These are phyloP conservation scores for Macroteleia sp. DNA, from an alignment of 2,888 invertebrate genomes.

Conservation along the genomic window DNA sequence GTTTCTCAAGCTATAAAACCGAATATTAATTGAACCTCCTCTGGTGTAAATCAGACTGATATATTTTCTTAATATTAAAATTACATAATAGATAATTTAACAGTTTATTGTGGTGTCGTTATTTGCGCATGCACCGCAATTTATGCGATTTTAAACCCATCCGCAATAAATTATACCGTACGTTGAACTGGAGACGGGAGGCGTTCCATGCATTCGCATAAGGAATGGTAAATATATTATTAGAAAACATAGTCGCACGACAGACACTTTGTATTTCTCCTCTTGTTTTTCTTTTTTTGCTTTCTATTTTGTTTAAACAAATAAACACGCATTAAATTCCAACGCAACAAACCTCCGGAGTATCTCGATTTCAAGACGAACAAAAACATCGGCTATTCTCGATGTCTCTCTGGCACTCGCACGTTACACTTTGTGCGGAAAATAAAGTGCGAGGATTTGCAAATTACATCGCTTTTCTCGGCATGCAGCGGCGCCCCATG, in stretches of 20 bases:
- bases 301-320: not conserved
- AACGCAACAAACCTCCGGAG: not conserved
- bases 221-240: slow-evolving; percentile 21
- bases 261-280: too few species aligned
- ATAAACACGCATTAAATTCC: slow-evolving; percentile 12
- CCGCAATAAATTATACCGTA: slow-evolving; percentile 52
- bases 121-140: not conserved
- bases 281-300: too few species aligned
- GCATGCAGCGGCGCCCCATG: not conserved
- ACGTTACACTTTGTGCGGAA: slow-evolving; percentile 17
- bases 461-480: slow-evolving; percentile 12
- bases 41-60: not conserved
- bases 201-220: slow-evolving; percentile 21
- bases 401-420: not conserved
- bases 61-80: not conserved
- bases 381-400: not conserved
- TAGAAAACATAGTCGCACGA: slow-evolving; percentile 11
- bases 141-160: slow-evolving; percentile 17
- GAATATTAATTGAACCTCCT: not conserved
- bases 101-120: not conserved
- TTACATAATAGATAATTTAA: not conserved
- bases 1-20: not conserved
- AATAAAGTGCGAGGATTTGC: not conserved
- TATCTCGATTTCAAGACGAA: slow-evolving; percentile 1
- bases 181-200: slow-evolving; percentile 38